phyloP scores from a whole-genome alignment of 1,140 invertebrate genomes.

The Caenorhabditis latens region DNA sequence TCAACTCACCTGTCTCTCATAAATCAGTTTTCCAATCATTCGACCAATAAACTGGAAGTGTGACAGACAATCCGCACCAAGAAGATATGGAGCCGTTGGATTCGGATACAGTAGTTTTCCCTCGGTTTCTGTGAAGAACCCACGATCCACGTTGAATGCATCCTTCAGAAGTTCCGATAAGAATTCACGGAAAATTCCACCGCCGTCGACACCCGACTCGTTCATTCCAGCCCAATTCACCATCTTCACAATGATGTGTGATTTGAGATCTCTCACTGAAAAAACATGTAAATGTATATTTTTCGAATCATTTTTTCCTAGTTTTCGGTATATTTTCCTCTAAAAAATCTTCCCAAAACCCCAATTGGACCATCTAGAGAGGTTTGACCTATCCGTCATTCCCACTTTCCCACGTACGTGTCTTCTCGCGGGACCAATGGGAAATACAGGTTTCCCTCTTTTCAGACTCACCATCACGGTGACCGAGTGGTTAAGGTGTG shows the following conservation, averaged over 20 bases:
- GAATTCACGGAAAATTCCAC: constrained; percentile 65
- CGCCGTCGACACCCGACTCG: constrained; percentile 60
- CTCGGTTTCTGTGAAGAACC: constrained; percentile 60
- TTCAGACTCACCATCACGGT: too few relatives aligned
- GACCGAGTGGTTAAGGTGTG: too few relatives aligned
- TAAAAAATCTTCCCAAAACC: too few relatives aligned
- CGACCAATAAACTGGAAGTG: constrained; percentile 62
- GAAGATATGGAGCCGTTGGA: constrained; percentile 37
- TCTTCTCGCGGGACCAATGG: too few relatives aligned
- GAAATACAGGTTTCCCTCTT: too few relatives aligned
- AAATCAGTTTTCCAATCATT: constrained; percentile 57
- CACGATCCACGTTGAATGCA: constrained; percentile 52
- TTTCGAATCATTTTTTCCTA: too few relatives aligned
- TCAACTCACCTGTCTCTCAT: constrained; percentile 23
- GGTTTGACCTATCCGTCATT: too few relatives aligned
- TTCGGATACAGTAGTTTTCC: constrained; percentile 63
- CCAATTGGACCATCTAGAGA: too few relatives aligned
- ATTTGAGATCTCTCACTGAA: constrained; percentile 20
- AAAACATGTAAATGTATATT: background rate
- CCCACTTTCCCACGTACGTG: too few relatives aligned
- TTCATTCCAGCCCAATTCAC: constrained; percentile 59
- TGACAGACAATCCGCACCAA: background rate
- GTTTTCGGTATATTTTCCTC: too few relatives aligned
- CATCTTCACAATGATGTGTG: constrained; percentile 46
- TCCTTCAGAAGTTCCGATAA: constrained; percentile 58